A percentile compares a stretch with the other conserved stretches of the same genome.
Evolutionary conservation across 2,888 invertebrate genomes (phyloP).

Genomic region (Exephanes ischioxanthus): DNA sequence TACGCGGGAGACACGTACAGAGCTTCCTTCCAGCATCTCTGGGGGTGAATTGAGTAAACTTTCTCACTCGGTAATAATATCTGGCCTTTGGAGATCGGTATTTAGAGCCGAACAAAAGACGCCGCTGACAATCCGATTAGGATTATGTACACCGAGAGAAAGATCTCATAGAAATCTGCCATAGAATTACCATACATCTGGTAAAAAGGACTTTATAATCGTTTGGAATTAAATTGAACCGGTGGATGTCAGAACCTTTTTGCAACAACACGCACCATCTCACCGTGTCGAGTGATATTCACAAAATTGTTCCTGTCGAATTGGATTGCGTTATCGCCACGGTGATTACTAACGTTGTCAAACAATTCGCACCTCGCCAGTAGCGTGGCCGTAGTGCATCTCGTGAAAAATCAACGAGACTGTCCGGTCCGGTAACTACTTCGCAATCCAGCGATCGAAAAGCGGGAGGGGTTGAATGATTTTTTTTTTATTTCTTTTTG

Average conservation of each 20-base stretch:
- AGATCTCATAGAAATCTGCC: too few species aligned
- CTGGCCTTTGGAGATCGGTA: background rate
- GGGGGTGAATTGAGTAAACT: background rate
- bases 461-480: constrained; percentile 40
- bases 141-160: background rate
- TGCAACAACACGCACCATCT: background rate
- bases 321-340: background rate
- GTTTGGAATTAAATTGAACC: background rate
- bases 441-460: constrained; percentile 37
- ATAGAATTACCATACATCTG: too few species aligned
- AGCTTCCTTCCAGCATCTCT: constrained; percentile 3
- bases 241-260: background rate
- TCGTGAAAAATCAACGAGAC: constrained; percentile 22
- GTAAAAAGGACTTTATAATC: background rate
- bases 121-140: background rate
- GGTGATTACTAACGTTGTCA: background rate
- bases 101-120: background rate
- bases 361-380: background rate
- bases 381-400: background rate
- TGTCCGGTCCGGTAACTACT: background rate
- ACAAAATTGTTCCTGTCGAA: background rate
- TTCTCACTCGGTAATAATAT: background rate
- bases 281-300: background rate
- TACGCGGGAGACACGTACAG: background rate
- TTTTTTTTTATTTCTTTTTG: constrained; percentile 44